Evolutionary conservation across 92 coral and sea anemone species (phyloP).

Genomic region (Parazoanthus darwini): DNA sequence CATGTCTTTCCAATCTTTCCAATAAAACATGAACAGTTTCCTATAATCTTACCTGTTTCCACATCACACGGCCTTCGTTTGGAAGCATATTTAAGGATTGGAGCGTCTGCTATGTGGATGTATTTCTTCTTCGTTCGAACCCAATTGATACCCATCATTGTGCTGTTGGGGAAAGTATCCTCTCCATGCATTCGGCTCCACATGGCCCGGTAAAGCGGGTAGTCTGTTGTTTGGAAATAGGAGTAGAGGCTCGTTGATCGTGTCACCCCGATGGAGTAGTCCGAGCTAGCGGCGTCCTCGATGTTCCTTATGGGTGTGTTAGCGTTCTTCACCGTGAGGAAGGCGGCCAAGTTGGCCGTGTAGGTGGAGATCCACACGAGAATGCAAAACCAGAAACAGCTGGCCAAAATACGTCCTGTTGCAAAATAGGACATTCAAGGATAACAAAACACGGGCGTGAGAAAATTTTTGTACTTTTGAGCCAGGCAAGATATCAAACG

Average conservation of each 20-base stretch:
- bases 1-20: no score
- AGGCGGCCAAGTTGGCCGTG: slow-evolving; percentile 61
- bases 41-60: slow-evolving; percentile 42
- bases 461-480: no score
- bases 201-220: slow-evolving; percentile 50
- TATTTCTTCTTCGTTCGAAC: slow-evolving; percentile 50
- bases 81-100: slow-evolving; percentile 55
- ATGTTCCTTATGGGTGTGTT: slow-evolving; percentile 30
- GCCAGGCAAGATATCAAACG: no score
- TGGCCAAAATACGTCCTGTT: no score
- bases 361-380: no score
- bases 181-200: slow-evolving; percentile 54
- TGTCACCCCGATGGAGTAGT: slow-evolving; percentile 56
- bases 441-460: no score
- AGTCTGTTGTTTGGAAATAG: slow-evolving; percentile 53
- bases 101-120: slow-evolving; percentile 58
- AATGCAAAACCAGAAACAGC: no score
- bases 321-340: slow-evolving; percentile 45
- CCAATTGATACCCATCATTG: slow-evolving; percentile 58
- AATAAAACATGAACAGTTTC: no score
- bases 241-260: slow-evolving; percentile 48
- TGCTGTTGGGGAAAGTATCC: slow-evolving; percentile 44
- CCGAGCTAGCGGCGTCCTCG: slow-evolving; percentile 56
- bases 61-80: slow-evolving; percentile 63
- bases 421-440: no score